A percentile compares a stretch with the other conserved stretches of the same genome.
Conservation (phyloP, 1,140 invertebrate species). For the Acromyrmex echinatior region DNA sequence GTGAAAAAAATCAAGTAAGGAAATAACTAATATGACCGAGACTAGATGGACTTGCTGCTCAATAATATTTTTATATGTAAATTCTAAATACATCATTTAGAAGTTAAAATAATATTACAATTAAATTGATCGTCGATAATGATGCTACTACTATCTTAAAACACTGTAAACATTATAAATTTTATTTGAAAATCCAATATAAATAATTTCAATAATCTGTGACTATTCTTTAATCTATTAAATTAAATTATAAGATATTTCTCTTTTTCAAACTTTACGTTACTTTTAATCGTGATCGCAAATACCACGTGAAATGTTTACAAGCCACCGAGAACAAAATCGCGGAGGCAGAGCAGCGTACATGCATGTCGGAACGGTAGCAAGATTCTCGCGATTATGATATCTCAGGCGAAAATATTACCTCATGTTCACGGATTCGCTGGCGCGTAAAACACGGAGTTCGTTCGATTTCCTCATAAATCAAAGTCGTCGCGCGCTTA, state of each 20-base stretch:
- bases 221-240: background rate
- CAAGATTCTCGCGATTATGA: conserved; percentile 62
- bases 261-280: background rate
- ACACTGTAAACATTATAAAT: too few species aligned
- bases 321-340: background rate
- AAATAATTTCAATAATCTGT: background rate
- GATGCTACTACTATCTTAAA: too few species aligned
- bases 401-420: conserved; percentile 60
- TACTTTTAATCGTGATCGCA: background rate
- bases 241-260: background rate
- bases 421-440: conserved; percentile 62
- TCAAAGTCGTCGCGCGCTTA: conserved; percentile 72
- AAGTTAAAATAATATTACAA: too few species aligned
- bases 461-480: conserved; percentile 75
- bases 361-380: background rate
- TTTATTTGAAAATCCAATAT: too few species aligned
- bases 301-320: background rate
- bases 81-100: too few species aligned
- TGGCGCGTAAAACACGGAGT: conserved; percentile 75
- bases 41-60: too few species aligned
- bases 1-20: too few species aligned
- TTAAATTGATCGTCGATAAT: too few species aligned
- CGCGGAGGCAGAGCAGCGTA: background rate
- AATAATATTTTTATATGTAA: too few species aligned
- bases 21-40: too few species aligned